Evolutionary conservation across 1,140 invertebrate species (phyloP), one percentile per base, ranked within the genome.

Genomic region (Lepidurus couesii): DNA sequence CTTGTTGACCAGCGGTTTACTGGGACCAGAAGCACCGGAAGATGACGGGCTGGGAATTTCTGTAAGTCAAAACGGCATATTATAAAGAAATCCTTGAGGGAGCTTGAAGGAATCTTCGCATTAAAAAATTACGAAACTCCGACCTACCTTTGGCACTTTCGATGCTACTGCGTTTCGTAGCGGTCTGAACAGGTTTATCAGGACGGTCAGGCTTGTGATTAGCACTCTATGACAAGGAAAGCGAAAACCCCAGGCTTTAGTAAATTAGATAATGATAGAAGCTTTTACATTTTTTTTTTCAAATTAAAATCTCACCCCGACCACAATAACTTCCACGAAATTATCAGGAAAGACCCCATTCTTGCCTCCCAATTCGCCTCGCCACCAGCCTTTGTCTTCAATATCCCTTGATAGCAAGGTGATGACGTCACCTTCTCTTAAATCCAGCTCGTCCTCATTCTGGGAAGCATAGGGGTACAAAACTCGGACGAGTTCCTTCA

Each of bases 311-410:
- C 53, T 65, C n/a, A 65, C 53, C n/a, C 53, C 53, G 16, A 65
- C 53, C 16, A 65, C 53, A 9, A 92, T 84, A 6, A 93, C 80
- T 83, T 92, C 89, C 7, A 97, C 95, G 88, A 98, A 99, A 88
- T 99, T 98, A 84, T 98, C 96, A 5, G 97, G 97, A 85, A 99
- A 99, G 1, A 99, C 89, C 0, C 97, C 97, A 76, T 94, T 86
- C 76, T 90, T 90, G 43, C 96, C 96, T 81, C 91, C 90, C 0
- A 97, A 82, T 86, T 99, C 96, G 75, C 97, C 97, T 85, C 92
- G 92, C 96, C 96, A 89, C 88, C 88, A 89, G 6, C 89, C 89
- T 82, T 93, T 92, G 86, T 99, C 97, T 74, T 94, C 93, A 47
- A 93, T 90, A 82, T 97, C 92, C 87, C 91, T 94, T 44, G 90